Conservation (phyloP, 2,797 vertebrate species). For the Alectoris magna region DNA sequence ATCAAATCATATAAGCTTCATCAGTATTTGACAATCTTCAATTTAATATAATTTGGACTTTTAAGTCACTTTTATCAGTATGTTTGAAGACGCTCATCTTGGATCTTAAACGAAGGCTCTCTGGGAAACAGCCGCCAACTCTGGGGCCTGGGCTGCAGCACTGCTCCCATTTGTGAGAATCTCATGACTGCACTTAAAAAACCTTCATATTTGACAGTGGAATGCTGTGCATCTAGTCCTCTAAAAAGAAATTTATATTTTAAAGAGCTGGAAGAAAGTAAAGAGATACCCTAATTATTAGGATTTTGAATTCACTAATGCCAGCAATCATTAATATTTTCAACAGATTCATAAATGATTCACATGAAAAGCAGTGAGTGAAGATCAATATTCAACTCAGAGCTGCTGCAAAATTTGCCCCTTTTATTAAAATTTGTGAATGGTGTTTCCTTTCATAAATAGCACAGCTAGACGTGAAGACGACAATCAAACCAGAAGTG, state of each 20-base stretch:
- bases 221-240: background rate
- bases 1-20: background rate
- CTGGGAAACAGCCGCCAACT: background rate
- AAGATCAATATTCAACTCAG: background rate
- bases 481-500: background rate
- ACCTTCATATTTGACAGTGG: background rate
- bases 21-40: background rate
- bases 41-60: background rate
- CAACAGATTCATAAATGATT: background rate
- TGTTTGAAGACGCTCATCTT: background rate
- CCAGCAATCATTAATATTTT: background rate
- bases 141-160: background rate
- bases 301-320: slow-evolving; percentile 16
- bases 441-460: background rate
- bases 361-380: background rate
- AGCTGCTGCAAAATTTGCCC: background rate
- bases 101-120: background rate
- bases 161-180: background rate
- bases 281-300: background rate
- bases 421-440: background rate
- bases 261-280: background rate
- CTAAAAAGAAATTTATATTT: background rate
- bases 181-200: rapidly evolving
- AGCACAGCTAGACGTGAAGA: background rate
- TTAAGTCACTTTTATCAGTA: background rate